Evolutionary conservation across 1,140 invertebrate genomes (phyloP), one percentile per base, ranked within the genome.

Genomic region (Drosophila biarmipes): DNA sequence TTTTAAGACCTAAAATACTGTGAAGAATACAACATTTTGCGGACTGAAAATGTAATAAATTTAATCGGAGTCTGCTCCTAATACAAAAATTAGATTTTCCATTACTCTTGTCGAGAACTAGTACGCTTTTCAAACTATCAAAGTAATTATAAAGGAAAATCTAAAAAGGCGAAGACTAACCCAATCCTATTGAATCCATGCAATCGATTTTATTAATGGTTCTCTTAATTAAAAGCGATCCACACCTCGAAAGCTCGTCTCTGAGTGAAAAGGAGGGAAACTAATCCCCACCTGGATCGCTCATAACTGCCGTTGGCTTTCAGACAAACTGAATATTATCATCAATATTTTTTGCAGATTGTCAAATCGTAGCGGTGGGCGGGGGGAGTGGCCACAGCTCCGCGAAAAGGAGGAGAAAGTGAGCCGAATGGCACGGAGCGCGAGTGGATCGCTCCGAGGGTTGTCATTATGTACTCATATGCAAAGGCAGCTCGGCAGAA

Each of bases 381-480:
- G 19, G 58, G 35, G 35, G 61, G 34, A 52, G 57, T 51, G 34
- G 29, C 43, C 68, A 68, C 29, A 17, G 8, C 42, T 17, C 34
- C 34, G 37, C 34, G 24, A 21, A 46, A 21, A 64, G 57, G 37
- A 43, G 59, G 69, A 71, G 75, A 84, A 84, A 84, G 80, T 84
- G 61, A 19, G 19, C 29, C 51, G 64, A 54, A 27, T 77, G 51
- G 52, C 19, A 43, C 43, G 29, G 46, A 49, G 24, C n/a, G 27
- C 45, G 46, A 49, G 17, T 49, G 46, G 46, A 49, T 49, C 46
- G 37, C 62, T 45, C 21, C 51, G 43, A 80, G 78, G 67, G 62
- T 80, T 86, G 77, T 85, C 77, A 86, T 85, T 77, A 73, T 62
- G 34, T 56, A 42, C 52, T 52, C 71, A 66, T 61, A 62, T 46